phyloP scores from a whole-genome alignment of 37 sponge, comb jelly and placozoan species.

The Petrosia ficiformis region DNA sequence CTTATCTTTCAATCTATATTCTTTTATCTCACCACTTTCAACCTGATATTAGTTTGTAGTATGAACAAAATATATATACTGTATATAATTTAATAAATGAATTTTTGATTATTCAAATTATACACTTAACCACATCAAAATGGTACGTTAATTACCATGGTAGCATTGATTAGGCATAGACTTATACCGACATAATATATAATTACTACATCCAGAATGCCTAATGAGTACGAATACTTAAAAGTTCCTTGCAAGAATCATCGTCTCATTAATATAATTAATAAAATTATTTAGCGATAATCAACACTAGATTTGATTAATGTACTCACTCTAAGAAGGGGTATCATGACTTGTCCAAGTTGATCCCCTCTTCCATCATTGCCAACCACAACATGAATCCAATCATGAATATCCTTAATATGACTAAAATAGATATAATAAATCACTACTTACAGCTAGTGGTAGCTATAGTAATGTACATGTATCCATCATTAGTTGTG shows the following conservation, averaged over 20 bases:
- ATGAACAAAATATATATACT: no score
- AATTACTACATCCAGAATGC: background rate
- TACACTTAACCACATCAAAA: background rate
- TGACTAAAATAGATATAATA: conserved; percentile 36
- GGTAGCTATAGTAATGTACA: no score
- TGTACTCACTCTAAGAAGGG: conserved; percentile 66
- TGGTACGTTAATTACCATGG: no score
- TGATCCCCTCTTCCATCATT: conserved; percentile 44
- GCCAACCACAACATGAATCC: conserved; percentile 71
- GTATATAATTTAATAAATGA: no score
- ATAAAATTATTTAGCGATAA: no score
- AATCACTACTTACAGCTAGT: background rate
- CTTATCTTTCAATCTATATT: conserved; percentile 66
- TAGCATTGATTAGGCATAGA: no score
- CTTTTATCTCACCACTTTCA: conserved; percentile 23
- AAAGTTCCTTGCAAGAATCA: background rate
- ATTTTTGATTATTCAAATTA: no score
- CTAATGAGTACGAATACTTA: background rate
- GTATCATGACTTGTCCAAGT: conserved; percentile 53
- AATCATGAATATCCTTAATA: conserved; percentile 83
- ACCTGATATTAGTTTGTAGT: no score
- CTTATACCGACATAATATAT: no score
- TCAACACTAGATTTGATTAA: no score
- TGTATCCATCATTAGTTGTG: no score
- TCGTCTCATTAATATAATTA: no score